Base-by-base conservation (phyloP, 2,797 vertebrate species). In the Mus spretus region DNA sequence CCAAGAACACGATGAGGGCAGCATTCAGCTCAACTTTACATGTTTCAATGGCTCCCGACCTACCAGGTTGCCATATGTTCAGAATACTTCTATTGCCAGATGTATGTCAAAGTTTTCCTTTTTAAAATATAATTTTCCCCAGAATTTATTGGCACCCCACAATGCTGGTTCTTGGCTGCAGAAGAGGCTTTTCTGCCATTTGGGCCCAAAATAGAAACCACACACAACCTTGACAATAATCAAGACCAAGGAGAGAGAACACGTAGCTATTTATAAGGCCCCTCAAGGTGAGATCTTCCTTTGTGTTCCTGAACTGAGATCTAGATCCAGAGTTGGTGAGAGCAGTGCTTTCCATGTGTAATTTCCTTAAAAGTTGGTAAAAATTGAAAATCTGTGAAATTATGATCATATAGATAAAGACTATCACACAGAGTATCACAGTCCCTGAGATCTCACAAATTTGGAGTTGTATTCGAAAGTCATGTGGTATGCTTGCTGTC, bases 31-130 rank as follows among this genome's bases (percentile, higher is more conserved):
- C 87, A 0, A 86, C 94, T 90, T 96, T 47, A 88, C 85, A 70
- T 92, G 93, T 97, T 97, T 81, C 96, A 96, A 80, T 0, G n/a
- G 83, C 96, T 96, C 91, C 91, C 74, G 95, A 97, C 98, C 98
- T 97, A 97, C 97, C 74, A 88, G 97, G 97, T 50, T 85, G 89
- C 98, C 97, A 96, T 98, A 97, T 98, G 97, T 93, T 97, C 96
- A 94, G 93, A 81, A 87, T 89, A 40, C 0, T 94, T 91, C 91
- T 47, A 95, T 72, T 96, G 97, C 97, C 98, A 98, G 98, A 98
- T 98, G 98, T 78, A 97, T 97, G 97, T 98, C 98, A 98, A 96
- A 97, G 92, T 97, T 97, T 97, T 96, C 97, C 96, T 97, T 98
- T 96, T 96, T 89, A 96, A 97, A 98, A 98, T 96, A 97, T 95